Evolutionary conservation across 2,113 vertebrate species (phyloP).

Genomic region (Tricholaema leucomelas): DNA sequence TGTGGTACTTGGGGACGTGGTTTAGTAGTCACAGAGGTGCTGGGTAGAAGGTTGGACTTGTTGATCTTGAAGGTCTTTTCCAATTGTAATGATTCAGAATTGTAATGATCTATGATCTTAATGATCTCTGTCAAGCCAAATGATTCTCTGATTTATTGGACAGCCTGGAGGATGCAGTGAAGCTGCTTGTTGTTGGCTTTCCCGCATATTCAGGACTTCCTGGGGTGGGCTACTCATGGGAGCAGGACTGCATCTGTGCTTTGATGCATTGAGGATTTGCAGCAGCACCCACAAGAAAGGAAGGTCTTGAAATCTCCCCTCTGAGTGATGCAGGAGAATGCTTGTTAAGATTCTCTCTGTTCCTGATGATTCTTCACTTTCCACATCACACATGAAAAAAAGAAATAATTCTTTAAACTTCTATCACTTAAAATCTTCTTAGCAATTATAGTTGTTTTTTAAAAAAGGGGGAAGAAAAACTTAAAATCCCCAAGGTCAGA

Average conservation of each 20-base stretch:
- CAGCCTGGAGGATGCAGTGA: neutral
- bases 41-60: no score
- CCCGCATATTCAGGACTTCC: rapidly evolving
- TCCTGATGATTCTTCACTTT: constrained; percentile 14
- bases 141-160: neutral
- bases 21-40: no score
- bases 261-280: neutral
- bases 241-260: neutral
- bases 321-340: neutral
- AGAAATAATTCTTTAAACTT: neutral
- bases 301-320: neutral
- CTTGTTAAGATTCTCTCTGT: constrained; percentile 16
- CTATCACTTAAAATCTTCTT: constrained; percentile 41
- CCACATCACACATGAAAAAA: neutral
- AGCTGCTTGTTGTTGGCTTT: neutral
- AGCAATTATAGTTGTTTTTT: constrained; percentile 9
- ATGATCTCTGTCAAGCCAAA: no score
- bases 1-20: no score
- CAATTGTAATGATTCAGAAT: no score
- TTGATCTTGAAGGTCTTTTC: no score
- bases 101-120: no score
- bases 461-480: neutral
- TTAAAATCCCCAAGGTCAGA: constrained; percentile 63
- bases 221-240: neutral
- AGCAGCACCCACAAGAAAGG: neutral